Base-by-base conservation (phyloP, 2,888 invertebrate genomes). In the Pristionchus maxplancki region DNA sequence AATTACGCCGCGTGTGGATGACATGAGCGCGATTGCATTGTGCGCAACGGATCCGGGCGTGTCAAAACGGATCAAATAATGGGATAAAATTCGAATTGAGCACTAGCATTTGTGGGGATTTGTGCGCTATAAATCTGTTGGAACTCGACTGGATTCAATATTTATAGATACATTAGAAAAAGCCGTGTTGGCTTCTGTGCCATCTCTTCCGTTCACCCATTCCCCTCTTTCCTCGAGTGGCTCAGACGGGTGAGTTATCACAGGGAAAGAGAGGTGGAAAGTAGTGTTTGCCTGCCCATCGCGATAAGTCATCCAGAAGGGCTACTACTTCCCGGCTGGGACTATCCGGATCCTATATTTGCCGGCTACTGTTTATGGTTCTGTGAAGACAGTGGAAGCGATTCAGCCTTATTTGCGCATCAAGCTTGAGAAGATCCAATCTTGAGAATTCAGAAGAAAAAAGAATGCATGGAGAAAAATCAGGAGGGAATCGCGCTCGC, bases 161-260 rank as follows among this genome's bases (percentile, higher is more conserved):
- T n/a, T n/a, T n/a, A n/a, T n/a, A n/a, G n/a, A n/a, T n/a, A n/a
- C n/a, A n/a, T n/a, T n/a, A n/a, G n/a, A n/a, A n/a, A n/a, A n/a
- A n/a, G n/a, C n/a, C n/a, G n/a, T n/a, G n/a, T n/a, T n/a, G n/a
- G n/a, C n/a, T n/a, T n/a, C n/a, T n/a, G n/a, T n/a, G n/a, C n/a
- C 24, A 24, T n/a, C n/a, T 58, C 71, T 71, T 37, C 58, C 71
- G 71, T 71, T 71, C 71, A 34, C 71, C 71, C 71, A 71, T 71
- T 67, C 34, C 67, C 1, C 37, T 37, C 71, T 9, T 24, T 37
- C 71, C 64, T 71, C 71, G 71, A 71, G 71, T 71, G 71, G 71
- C 37, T 71, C 37, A 44, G 44, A 78, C 40, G n/a, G 78, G 28
- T 11, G 78, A 78, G 78, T 78, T 78, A 78, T 78, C 78, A 78